Evolutionary conservation across 2,797 vertebrate genomes (phyloP).

Genomic region (Sebastes vulpes): DNA sequence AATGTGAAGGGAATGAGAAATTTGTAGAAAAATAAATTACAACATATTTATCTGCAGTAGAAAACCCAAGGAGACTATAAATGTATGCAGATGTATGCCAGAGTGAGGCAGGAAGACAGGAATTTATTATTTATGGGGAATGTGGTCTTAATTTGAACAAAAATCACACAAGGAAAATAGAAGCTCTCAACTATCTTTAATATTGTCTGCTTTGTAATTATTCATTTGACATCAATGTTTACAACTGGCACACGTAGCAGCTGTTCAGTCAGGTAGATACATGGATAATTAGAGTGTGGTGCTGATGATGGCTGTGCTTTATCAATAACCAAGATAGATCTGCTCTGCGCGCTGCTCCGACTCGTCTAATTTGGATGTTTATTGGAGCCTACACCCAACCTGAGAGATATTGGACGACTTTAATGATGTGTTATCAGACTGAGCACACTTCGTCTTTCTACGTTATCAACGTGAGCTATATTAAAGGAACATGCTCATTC

Average conservation of each 20-base stretch:
- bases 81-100: background rate
- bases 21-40: background rate
- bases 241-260: slow-evolving; percentile 15
- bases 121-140: background rate
- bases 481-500: background rate
- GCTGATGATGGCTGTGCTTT: slow-evolving; percentile 28
- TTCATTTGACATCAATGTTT: slow-evolving; percentile 17
- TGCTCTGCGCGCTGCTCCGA: slow-evolving; percentile 2
- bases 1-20: background rate
- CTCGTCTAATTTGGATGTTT: slow-evolving; percentile 49
- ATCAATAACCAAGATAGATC: slow-evolving; percentile 59
- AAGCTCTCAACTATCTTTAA: background rate
- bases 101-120: background rate
- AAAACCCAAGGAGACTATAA: background rate
- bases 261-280: slow-evolving; percentile 37
- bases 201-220: slow-evolving; percentile 1
- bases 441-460: background rate
- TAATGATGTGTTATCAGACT: slow-evolving; percentile 14
- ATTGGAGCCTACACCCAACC: slow-evolving; percentile 31
- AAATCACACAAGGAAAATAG: background rate
- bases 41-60: background rate
- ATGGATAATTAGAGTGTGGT: slow-evolving; percentile 35
- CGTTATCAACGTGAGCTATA: background rate
- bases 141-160: background rate
- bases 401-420: slow-evolving; percentile 11